A percentile compares a stretch with the other conserved stretches of the same genome.
Conservation (phyloP, 2,888 invertebrate genomes). For the Melieria crassipennis region DNA sequence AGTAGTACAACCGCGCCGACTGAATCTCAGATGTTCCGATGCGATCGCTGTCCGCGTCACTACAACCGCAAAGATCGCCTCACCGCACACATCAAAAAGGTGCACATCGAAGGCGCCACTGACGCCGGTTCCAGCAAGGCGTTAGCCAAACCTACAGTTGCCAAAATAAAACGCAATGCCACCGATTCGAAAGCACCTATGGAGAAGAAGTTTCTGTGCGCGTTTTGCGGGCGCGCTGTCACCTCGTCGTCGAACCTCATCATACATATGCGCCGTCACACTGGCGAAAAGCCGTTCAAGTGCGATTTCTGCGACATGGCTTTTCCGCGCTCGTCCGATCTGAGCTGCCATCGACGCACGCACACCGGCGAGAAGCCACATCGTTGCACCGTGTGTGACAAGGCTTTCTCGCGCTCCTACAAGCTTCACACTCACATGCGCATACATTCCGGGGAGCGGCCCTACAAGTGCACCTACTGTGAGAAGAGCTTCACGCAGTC, state of each 20-base stretch:
- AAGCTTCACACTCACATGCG: constrained; percentile 73
- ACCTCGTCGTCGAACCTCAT: constrained; percentile 72
- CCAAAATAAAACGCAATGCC: neutral
- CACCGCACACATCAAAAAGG: constrained; percentile 57
- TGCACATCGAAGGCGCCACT: constrained; percentile 40
- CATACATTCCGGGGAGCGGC: constrained; percentile 69
- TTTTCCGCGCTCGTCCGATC: constrained; percentile 72
- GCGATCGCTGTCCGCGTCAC: constrained; percentile 57
- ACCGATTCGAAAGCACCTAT: constrained; percentile 28
- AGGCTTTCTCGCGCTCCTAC: constrained; percentile 72
- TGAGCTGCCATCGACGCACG: constrained; percentile 71
- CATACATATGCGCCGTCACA: constrained; percentile 75
- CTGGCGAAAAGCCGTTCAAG: constrained; percentile 74
- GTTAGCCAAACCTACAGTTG: neutral
- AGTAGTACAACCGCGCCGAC: constrained; percentile 21
- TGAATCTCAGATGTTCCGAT: constrained; percentile 51
- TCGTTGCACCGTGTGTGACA: constrained; percentile 58
- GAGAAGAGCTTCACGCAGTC: constrained; percentile 73
- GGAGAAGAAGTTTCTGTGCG: constrained; percentile 68
- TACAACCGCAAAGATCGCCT: constrained; percentile 62
- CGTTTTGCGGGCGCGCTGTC: constrained; percentile 72
- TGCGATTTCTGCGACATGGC: constrained; percentile 73
- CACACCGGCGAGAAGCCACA: constrained; percentile 74
- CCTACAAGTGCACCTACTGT: constrained; percentile 71
- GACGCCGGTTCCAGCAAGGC: constrained; percentile 8